Evolutionary conservation across 2,888 invertebrate species (phyloP).

Genomic region (Dryomyza anilis): DNA sequence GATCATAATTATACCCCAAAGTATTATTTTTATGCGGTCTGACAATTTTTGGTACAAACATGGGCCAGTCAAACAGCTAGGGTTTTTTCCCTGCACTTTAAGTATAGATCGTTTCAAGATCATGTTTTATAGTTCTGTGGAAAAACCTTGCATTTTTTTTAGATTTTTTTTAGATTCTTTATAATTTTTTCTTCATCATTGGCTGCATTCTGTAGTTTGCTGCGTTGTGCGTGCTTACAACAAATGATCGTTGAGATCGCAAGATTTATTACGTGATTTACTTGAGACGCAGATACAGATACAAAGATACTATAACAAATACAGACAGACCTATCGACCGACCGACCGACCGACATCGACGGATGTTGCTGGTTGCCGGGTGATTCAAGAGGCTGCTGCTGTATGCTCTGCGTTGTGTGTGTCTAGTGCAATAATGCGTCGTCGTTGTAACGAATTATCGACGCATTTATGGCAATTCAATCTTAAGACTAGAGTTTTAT

Average conservation of each 20-base stretch:
- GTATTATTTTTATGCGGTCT: too few species aligned
- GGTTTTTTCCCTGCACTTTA: not conserved
- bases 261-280: conserved; percentile 14
- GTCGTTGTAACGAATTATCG: conserved; percentile 16
- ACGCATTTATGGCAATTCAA: conserved; percentile 17
- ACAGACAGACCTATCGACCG: too few species aligned
- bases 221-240: not conserved
- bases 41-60: too few species aligned
- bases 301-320: not conserved
- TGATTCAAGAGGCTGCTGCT: not conserved
- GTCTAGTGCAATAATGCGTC: not conserved
- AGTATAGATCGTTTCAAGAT: not conserved
- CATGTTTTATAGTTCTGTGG: not conserved
- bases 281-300: not conserved
- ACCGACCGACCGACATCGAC: too few species aligned
- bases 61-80: too few species aligned
- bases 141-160: not conserved
- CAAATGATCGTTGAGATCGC: too few species aligned
- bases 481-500: too few species aligned
- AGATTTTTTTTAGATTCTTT: too few species aligned
- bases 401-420: not conserved
- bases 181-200: too few species aligned
- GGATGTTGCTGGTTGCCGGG: not conserved
- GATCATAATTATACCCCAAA: too few species aligned
- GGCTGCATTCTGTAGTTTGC: not conserved